A percentile compares a stretch with the other conserved stretches of the same genome.
Conservation (phyloP, 2,797 vertebrate genomes). For the Dryobates pubescens region DNA sequence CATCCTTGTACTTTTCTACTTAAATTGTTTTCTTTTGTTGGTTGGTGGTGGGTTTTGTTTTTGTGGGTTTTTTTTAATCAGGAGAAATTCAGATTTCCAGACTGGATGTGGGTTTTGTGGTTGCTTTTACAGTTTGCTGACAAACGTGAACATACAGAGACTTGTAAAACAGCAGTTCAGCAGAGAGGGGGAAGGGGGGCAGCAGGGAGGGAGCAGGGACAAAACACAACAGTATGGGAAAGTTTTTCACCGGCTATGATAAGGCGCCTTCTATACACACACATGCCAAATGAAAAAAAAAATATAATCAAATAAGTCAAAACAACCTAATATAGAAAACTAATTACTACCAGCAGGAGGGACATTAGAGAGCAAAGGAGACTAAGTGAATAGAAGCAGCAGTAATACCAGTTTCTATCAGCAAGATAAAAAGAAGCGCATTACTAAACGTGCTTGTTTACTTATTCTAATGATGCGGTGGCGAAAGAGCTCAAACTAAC, state of each 20-base stretch:
- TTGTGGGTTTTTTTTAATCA: background rate
- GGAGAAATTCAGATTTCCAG: background rate
- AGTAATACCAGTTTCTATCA: constrained; percentile 31
- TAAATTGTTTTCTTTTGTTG: background rate
- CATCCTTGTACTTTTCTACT: background rate
- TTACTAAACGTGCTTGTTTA: background rate
- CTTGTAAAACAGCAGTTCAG: background rate
- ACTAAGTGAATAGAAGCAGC: constrained; percentile 38
- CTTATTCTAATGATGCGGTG: background rate
- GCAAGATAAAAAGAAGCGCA: background rate
- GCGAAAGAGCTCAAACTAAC: constrained; percentile 23
- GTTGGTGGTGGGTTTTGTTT: background rate
- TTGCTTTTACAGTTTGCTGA: constrained; percentile 4
- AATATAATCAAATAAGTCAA: constrained; percentile 44
- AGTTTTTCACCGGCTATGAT: background rate
- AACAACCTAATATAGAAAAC: constrained; percentile 64
- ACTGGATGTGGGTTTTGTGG: background rate
- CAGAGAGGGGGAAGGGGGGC: background rate
- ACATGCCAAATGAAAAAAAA: constrained; percentile 16
- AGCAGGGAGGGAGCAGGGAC: background rate
- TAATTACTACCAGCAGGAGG: constrained; percentile 74
- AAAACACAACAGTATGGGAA: constrained; percentile 24
- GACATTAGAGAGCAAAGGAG: constrained; percentile 52
- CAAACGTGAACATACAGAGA: background rate
- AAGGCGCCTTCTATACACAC: constrained; percentile 24